Evolutionary conservation across 2,888 invertebrate species (phyloP).

Genomic region (Branchinecta sandiegonensis): DNA sequence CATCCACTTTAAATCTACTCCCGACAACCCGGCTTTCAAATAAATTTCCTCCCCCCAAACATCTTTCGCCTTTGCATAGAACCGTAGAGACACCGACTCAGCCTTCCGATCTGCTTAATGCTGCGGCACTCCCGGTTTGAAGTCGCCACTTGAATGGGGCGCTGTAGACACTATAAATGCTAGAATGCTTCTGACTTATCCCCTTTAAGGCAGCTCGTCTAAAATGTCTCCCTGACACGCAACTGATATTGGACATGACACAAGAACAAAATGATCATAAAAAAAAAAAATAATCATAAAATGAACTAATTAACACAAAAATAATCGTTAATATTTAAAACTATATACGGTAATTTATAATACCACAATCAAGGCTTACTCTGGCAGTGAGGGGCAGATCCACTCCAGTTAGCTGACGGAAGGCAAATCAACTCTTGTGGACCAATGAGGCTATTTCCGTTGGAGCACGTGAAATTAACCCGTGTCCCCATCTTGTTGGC

Average conservation of each 20-base stretch:
- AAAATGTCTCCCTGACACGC: background rate
- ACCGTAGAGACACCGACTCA: too few relatives aligned
- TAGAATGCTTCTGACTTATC: too few relatives aligned
- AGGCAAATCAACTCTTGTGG: slow-evolving; percentile 54
- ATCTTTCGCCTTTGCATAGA: too few relatives aligned
- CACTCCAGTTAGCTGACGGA: slow-evolving; percentile 76
- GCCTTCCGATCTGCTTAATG: too few relatives aligned
- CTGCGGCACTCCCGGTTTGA: too few relatives aligned
- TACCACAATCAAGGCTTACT: slow-evolving; percentile 40
- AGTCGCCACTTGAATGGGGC: background rate
- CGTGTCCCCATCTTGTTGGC: slow-evolving; percentile 59
- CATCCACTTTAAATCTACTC: too few relatives aligned
- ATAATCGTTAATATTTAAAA: too few relatives aligned
- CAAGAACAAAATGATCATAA: slow-evolving; percentile 17
- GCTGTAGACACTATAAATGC: background rate
- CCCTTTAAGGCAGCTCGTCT: background rate
- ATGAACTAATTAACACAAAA: too few relatives aligned
- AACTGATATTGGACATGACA: background rate
- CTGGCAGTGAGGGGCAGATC: slow-evolving; percentile 63
- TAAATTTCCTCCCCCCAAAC: too few relatives aligned
- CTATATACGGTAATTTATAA: too few relatives aligned
- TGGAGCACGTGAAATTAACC: slow-evolving; percentile 57
- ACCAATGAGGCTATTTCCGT: slow-evolving; percentile 65
- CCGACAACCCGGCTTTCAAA: too few relatives aligned
- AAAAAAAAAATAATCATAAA: too few relatives aligned